Conservation (phyloP, 2,888 invertebrate species). For the Dasysyrphus tricinctus region DNA sequence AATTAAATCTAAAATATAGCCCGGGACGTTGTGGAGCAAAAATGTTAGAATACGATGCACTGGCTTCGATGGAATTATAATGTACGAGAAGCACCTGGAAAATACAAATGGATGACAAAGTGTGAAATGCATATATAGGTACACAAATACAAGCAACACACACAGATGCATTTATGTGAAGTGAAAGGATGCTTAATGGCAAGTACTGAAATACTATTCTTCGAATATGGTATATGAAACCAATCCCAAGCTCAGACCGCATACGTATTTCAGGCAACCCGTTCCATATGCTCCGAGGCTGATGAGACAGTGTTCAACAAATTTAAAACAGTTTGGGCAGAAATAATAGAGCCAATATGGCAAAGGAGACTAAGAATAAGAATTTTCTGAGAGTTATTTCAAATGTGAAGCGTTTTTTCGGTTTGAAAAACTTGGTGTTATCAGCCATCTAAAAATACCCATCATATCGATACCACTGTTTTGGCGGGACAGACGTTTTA, state of each 20-base stretch:
- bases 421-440: too few species aligned
- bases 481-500: too few species aligned
- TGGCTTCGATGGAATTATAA: constrained; percentile 83
- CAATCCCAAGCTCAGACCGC: constrained; percentile 65
- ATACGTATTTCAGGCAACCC: constrained; percentile 56
- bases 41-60: constrained; percentile 82
- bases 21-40: constrained; percentile 83
- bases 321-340: constrained; percentile 49
- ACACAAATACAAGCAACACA: constrained; percentile 35
- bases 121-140: constrained; percentile 45
- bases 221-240: constrained; percentile 34
- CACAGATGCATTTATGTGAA: constrained; percentile 32
- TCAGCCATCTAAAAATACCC: too few species aligned
- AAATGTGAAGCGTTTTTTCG: too few species aligned
- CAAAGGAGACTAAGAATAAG: too few species aligned
- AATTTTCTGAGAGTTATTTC: too few species aligned
- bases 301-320: constrained; percentile 52
- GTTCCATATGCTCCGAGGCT: constrained; percentile 50
- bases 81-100: constrained; percentile 83
- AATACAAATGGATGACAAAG: constrained; percentile 73
- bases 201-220: constrained; percentile 36
- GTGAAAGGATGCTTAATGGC: constrained; percentile 37
- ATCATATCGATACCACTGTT: too few species aligned
- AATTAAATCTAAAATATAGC: constrained; percentile 83
- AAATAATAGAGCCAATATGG: constrained; percentile 19